Base-by-base conservation (phyloP, 2,797 vertebrate genomes). In the Lacerta bilineata region DNA sequence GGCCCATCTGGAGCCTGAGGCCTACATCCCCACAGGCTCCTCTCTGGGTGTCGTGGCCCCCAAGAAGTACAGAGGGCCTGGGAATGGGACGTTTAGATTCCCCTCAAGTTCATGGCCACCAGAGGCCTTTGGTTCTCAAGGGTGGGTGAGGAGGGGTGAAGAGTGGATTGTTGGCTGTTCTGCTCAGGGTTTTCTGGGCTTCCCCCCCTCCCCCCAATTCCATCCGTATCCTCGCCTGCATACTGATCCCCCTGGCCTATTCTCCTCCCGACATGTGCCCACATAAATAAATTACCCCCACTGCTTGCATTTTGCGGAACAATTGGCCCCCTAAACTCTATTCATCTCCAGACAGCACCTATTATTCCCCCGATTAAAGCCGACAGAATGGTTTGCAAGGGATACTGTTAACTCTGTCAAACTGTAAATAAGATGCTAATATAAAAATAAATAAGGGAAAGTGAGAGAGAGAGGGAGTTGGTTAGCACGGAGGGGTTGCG, bases 401-500 rank as follows among this genome's bases (percentile, higher is more conserved):
- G 95, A 95, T 95, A 94, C 96, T 94, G 95, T 94, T 94, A 55
- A 91, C 95, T 95, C 93, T 93, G 95, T 95, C 96, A 95, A 93
- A 96, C 95, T 96, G 96, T 96, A 96, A 96, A 96, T 96, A 96
- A 96, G 95, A 96, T 93, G 88, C 95, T 91, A 95, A 93, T 93
- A 95, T 18, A 64, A 68, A 15, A 95, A 95, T 64, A 33, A 66
- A 43, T 43, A 29, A n/a, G 66, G 29, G 4, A 68, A 7, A 72
- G 33, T 17, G 50, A 1, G 17, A 25, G 68, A 29, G 3, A 0
- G 33, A 18, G 91, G 90, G 93, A 77, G 83, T 87, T 92, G 88
- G 90, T 11, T 29, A n/a, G 69, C 69, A 11, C 29, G 23, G 27
- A 29, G 25, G 82, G 87, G 13, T 2, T 1, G 92, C 25, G 89